Evolutionary conservation across 2,113 vertebrate genomes (phyloP).

Genomic region (Cricetomys ansorgei): DNA sequence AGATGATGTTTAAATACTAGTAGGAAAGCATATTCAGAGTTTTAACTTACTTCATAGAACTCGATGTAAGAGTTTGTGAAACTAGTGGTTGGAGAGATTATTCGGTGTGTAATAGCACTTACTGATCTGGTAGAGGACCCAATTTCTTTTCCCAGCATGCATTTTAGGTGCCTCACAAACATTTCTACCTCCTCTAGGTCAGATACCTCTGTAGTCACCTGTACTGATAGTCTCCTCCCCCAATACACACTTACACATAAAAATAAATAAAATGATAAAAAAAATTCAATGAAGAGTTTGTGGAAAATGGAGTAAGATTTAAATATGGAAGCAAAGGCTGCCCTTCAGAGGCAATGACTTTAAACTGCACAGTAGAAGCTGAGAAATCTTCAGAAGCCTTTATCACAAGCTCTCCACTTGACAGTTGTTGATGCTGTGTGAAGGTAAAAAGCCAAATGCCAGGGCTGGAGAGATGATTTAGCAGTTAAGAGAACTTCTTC

Average conservation of each 20-base stretch:
- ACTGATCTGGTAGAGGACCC: background rate
- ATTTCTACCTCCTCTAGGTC: background rate
- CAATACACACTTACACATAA: background rate
- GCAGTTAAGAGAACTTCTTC: background rate
- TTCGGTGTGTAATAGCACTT: background rate
- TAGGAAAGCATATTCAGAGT: background rate
- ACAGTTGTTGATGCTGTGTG: background rate
- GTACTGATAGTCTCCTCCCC: background rate
- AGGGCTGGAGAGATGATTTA: background rate
- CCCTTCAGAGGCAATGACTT: background rate
- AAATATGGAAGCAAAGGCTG: background rate
- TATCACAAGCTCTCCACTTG: background rate
- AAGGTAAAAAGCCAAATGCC: background rate
- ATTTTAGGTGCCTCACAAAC: background rate
- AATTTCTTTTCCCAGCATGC: background rate
- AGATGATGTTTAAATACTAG: background rate
- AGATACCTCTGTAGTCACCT: too few species aligned
- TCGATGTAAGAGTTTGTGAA: background rate
- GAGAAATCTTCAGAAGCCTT: background rate
- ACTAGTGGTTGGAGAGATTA: background rate
- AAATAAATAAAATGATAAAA: background rate
- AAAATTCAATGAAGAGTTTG: background rate
- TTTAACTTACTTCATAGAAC: background rate
- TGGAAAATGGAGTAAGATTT: background rate
- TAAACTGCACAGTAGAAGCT: background rate